Evolutionary conservation across 2,797 vertebrate genomes (phyloP).

Genomic region (Danio kyathit): DNA sequence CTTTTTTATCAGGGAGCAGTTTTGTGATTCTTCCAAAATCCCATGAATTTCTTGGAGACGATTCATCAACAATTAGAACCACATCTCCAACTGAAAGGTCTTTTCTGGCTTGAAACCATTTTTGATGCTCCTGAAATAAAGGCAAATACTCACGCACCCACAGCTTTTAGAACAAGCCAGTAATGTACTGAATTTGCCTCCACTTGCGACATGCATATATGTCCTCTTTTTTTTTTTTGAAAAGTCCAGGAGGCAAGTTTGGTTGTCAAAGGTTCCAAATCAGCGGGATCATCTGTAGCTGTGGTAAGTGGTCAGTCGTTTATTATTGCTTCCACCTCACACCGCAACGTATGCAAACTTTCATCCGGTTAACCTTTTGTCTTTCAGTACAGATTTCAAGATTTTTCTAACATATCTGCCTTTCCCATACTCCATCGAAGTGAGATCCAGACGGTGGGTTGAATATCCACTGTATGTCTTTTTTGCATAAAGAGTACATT

Average conservation of each 20-base stretch:
- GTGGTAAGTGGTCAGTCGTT: neutral
- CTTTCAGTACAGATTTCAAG: neutral
- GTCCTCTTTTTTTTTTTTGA: neutral
- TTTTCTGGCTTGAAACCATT: neutral
- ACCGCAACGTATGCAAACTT: too few species aligned
- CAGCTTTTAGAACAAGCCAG: neutral
- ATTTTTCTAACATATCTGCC: neutral
- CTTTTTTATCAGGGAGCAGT: constrained; percentile 22
- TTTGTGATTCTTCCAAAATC: neutral
- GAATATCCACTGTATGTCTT: constrained; percentile 21
- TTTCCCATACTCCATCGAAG: neutral
- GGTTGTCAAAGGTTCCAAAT: neutral
- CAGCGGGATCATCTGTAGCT: neutral
- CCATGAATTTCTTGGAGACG: constrained; percentile 11
- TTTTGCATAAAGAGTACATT: constrained; percentile 10
- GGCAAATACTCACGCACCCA: neutral
- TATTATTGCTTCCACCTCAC: too few species aligned
- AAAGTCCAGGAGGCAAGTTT: neutral
- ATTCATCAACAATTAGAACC: neutral
- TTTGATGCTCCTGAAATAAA: neutral
- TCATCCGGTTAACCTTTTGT: too few species aligned
- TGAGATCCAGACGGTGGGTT: constrained; percentile 13
- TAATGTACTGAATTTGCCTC: constrained; percentile 3
- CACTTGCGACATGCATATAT: neutral
- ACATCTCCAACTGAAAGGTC: too few species aligned